Percentiles rank a stretch among this genome's conserved stretches.
phyloP scores from a whole-genome alignment of 2,888 invertebrate species.

The Spodoptera exigua region DNA sequence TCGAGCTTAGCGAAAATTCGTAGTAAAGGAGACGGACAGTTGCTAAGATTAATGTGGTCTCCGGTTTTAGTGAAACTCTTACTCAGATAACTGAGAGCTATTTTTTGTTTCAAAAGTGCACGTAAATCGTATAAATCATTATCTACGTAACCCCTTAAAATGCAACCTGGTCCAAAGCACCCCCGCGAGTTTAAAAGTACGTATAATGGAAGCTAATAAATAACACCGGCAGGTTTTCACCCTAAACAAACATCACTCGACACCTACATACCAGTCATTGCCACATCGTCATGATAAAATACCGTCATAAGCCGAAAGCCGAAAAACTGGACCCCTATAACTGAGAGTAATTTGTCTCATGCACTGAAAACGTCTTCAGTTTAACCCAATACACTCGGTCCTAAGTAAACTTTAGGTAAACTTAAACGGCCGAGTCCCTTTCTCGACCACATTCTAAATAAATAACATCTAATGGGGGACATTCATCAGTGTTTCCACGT shows the following conservation, averaged over 20 bases:
- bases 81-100: conserved; percentile 69
- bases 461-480: conserved; percentile 90
- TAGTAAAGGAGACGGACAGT: conserved; percentile 69
- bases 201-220: conserved; percentile 60
- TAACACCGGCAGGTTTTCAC: conserved; percentile 56
- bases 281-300: conserved; percentile 80
- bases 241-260: conserved; percentile 62
- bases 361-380: conserved; percentile 83
- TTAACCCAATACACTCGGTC: conserved; percentile 87
- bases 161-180: conserved; percentile 37
- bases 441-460: conserved; percentile 89
- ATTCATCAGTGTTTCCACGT: conserved; percentile 89
- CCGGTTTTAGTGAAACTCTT: conserved; percentile 75
- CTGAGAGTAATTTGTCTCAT: conserved; percentile 82
- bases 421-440: conserved; percentile 86
- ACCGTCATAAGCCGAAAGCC: conserved; percentile 82
- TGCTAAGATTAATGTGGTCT: conserved; percentile 81
- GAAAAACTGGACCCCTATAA: conserved; percentile 87
- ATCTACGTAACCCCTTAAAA: conserved; percentile 43
- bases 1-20: conserved; percentile 49
- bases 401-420: conserved; percentile 88
- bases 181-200: conserved; percentile 51
- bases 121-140: conserved; percentile 53
- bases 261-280: conserved; percentile 67
- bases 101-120: conserved; percentile 58